Evolutionary conservation across 1,140 invertebrate species (phyloP), one percentile per base, ranked within the genome.

Genomic region (Hycleus phaleratus): DNA sequence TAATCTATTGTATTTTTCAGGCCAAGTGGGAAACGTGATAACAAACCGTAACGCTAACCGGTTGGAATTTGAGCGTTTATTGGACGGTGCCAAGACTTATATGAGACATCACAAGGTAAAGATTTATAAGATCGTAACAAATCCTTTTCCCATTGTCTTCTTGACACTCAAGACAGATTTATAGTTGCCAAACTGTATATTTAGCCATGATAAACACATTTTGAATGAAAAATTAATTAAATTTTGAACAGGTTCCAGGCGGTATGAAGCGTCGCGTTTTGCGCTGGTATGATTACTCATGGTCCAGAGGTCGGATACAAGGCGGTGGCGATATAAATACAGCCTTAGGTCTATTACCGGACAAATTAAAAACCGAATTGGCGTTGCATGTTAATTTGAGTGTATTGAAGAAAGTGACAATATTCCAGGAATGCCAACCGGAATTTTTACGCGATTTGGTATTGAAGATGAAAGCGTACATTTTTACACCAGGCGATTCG

Each of bases 391-490:
- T 97, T 53, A 97, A 97, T 74, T 80, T 97, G 12, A 91, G 90
- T 65, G 95, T 96, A 11, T 78, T 97, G 9, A 96, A 95, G 78
- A 97, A 97, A 81, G 94, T 95, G 75, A 88, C 86, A 40, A 82
- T 82, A 64, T 93, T 93, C 74, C 88, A 97, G 85, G 93, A 97
- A 77, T 97, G 95, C 73, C 93, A 97, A 74, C 94, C 95, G 1
- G 94, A 97, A 75, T 97, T 97, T 74, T 82, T 97, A 3, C 93
- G 97, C 72, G 95, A 97, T 73, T 79, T 98, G 42, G 94, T 98
- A 18, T 79, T 98, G 40, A 98, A 98, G 76, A 98, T 98, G 95
- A 93, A 92, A 74, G 93, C 93, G 2, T 96, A 94, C 71, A 97
- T 97, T 73, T 97, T 97, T 72, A 97, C 94, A 9, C 95, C 94